A percentile compares a stretch with the other conserved stretches of the same genome.
Conservation (phyloP, 2,888 invertebrate species). For the Heliconius sara region DNA sequence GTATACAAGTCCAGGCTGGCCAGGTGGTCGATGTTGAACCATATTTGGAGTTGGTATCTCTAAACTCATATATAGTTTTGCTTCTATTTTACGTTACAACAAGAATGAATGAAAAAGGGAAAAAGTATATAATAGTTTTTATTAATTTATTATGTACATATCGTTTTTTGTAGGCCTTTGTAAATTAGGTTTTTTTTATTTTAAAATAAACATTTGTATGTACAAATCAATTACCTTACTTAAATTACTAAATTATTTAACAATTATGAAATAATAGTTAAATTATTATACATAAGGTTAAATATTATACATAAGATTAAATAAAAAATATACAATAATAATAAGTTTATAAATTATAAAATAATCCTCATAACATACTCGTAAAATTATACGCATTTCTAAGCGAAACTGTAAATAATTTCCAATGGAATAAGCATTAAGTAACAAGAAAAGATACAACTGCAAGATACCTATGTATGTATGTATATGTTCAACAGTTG, state of each 20-base stretch:
- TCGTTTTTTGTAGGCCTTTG: too few species aligned
- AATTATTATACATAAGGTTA: too few species aligned
- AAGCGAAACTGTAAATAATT: slow-evolving; percentile 1
- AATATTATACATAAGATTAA: too few species aligned
- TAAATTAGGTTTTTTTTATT: too few species aligned
- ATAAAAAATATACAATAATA: not conserved
- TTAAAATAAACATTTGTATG: too few species aligned
- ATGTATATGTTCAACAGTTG: too few species aligned
- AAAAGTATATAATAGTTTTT: not conserved
- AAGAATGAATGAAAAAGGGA: not conserved
- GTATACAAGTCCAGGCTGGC: not conserved
- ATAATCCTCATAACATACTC: not conserved
- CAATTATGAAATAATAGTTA: too few species aligned
- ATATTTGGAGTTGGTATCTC: not conserved
- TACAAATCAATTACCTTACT: too few species aligned
- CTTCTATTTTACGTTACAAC: not conserved
- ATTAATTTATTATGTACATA: not conserved
- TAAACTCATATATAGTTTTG: not conserved
- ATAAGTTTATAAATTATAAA: not conserved
- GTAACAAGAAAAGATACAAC: too few species aligned
- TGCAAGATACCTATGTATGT: too few species aligned
- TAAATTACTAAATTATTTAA: too few species aligned
- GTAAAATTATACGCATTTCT: not conserved
- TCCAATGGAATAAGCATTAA: not conserved
- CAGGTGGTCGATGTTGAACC: not conserved